Base-by-base conservation (phyloP, 64 coral and sea anemone genomes). In the Catalaphyllia jardinei region DNA sequence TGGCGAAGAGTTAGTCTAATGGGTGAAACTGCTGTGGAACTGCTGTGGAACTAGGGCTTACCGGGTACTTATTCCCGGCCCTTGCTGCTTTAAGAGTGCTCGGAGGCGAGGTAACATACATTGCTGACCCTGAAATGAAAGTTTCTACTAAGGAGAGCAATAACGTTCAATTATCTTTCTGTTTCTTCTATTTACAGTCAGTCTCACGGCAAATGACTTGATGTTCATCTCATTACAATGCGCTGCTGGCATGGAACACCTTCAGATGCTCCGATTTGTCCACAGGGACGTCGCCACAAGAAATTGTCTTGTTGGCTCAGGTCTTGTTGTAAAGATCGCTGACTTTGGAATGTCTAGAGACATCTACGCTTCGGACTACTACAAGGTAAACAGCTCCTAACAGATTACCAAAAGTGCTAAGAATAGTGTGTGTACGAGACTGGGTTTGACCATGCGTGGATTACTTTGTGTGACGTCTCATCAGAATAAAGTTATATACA, bases 341-440 rank as follows among this genome's bases (percentile, higher is more conserved):
- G 97, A 99, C 75, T 95, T 99, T 78, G 97, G 97, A 18, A 95
- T 99, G 97, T 95, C 97, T 35, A 90, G 97, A 20, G 93, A 99
- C 18, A 86, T 99, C 4, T 99, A 99, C 74, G 94, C 94, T 39
- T 95, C 94, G 7, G 94, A 95, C 78, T 99, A 99, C 22, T 95
- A 99, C 52, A 95, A 99, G 91, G 97, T 98, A 63, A 39, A 59
- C 25, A 0, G 20, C 25, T 24, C 64, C 3, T 22, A 0, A 0
- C 25, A 67, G 22, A 64, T 64, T 13, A 20, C 25, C 9, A 5
- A 8, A 67, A 10, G 27, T 67, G 20, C 25, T 24, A n/a, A 22
- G 24, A n/a, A 22, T 65, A 65, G 18, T 65, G 0, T 22, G 62
- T 0, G 62, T 22, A 19, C 62, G 17, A 64, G 62, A 64, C 24